A percentile compares a stretch with the other conserved stretches of the same genome.
phyloP scores from a whole-genome alignment of 1,140 invertebrate genomes.

The Drosophila kepulauana region DNA sequence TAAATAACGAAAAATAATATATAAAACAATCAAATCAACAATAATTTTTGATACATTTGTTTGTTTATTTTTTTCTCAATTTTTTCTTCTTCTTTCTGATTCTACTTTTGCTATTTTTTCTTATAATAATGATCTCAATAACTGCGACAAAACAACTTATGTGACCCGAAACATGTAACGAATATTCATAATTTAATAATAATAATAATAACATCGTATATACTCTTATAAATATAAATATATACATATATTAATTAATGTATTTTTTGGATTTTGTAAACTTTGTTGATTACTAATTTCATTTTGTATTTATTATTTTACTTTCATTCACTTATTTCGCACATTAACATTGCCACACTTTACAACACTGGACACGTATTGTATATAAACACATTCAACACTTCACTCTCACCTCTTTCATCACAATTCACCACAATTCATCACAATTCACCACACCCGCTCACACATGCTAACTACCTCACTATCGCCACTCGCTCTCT shows the following conservation, averaged over 20 bases:
- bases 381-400: constrained; percentile 1
- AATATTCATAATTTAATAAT: constrained; percentile 4
- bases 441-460: constrained; percentile 8
- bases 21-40: constrained; percentile 3
- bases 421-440: constrained; percentile 2
- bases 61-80: constrained; percentile 42
- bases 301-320: constrained; percentile 49
- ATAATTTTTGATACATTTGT: constrained; percentile 40
- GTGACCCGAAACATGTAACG: constrained; percentile 14
- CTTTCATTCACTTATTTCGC: constrained; percentile 50
- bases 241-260: background rate
- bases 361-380: constrained; percentile 19
- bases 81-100: constrained; percentile 44
- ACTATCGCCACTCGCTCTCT: constrained; percentile 1
- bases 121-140: constrained; percentile 3
- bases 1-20: background rate
- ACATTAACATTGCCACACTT: constrained; percentile 42
- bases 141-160: constrained; percentile 11
- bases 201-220: background rate
- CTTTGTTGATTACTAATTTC: constrained; percentile 43
- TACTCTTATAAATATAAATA: constrained; percentile 4
- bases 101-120: constrained; percentile 8
- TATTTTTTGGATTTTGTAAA: constrained; percentile 30
- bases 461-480: background rate
- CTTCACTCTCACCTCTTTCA: background rate